Evolutionary conservation across 2,797 vertebrate genomes (phyloP).

Genomic region (Ficedula albicollis): DNA sequence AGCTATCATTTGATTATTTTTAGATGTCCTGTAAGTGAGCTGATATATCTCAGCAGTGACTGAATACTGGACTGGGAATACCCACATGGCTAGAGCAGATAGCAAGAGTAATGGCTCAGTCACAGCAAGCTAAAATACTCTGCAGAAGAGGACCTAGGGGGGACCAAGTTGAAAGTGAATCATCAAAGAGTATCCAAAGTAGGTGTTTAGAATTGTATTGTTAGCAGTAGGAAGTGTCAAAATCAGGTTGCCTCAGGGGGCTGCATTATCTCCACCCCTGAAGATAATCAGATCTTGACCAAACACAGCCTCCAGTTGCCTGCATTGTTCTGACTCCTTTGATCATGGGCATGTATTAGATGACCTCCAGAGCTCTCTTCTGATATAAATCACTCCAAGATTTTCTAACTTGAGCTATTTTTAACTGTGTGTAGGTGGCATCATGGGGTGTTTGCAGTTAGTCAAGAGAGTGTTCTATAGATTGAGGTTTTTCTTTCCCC

Average conservation of each 20-base stretch:
- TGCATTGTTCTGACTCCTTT: background rate
- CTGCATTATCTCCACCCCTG: background rate
- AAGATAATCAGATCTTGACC: background rate
- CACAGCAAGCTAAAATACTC: background rate
- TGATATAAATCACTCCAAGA: background rate
- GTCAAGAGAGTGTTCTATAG: background rate
- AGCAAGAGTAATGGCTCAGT: background rate
- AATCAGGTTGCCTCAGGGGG: background rate
- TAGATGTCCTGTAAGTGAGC: background rate
- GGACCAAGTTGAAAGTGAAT: fast-evolving
- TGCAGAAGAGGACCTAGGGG: background rate
- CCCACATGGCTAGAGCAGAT: background rate
- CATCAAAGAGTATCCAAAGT: background rate
- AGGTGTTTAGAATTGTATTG: background rate
- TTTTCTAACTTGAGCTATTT: background rate
- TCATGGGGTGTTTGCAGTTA: background rate
- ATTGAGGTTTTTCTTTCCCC: background rate
- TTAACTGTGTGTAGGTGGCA: background rate
- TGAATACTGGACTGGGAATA: background rate
- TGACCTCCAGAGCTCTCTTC: background rate
- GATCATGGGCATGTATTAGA: background rate
- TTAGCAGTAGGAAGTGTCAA: background rate
- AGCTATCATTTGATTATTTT: background rate
- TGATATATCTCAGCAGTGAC: background rate
- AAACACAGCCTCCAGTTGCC: background rate